phyloP scores from a whole-genome alignment of 2,888 invertebrate genomes.

The Drosophila borealis region DNA sequence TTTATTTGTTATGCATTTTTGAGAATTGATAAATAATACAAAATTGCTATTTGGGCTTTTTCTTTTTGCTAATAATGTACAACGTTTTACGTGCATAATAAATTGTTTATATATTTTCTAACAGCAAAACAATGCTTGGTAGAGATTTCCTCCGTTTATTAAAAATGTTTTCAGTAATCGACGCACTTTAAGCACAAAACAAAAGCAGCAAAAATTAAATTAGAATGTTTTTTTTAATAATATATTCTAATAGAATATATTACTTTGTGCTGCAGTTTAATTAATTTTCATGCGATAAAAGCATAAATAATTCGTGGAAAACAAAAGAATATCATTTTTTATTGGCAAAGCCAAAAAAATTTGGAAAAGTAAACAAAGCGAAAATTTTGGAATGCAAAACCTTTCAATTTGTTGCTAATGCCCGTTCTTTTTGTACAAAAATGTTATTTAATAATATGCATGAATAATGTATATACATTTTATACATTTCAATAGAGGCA shows the following conservation, averaged over 20 bases:
- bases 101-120: background rate
- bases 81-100: background rate
- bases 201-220: constrained; percentile 13
- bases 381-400: constrained; percentile 18
- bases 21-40: too few relatives aligned
- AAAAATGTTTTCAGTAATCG: constrained; percentile 1
- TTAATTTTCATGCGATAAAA: constrained; percentile 53
- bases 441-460: constrained; percentile 11
- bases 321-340: constrained; percentile 34
- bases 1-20: too few relatives aligned
- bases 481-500: background rate
- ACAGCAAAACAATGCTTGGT: background rate
- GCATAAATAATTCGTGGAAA: constrained; percentile 29
- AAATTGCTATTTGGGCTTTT: too few relatives aligned
- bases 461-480: constrained; percentile 1
- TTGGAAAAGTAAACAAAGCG: constrained; percentile 9
- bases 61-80: too few relatives aligned
- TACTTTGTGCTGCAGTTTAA: constrained; percentile 32
- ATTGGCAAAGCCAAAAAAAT: constrained; percentile 1
- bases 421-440: background rate
- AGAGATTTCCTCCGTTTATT: background rate
- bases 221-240: constrained; percentile 6
- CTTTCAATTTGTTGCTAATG: constrained; percentile 17
- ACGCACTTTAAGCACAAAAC: constrained; percentile 3
- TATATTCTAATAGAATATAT: constrained; percentile 17